A percentile compares a stretch with the other conserved stretches of the same genome.
These are phyloP conservation scores for Oreochromis tanganicae DNA, from an alignment of 2,113 vertebrate genomes.

Conservation along the genomic window DNA sequence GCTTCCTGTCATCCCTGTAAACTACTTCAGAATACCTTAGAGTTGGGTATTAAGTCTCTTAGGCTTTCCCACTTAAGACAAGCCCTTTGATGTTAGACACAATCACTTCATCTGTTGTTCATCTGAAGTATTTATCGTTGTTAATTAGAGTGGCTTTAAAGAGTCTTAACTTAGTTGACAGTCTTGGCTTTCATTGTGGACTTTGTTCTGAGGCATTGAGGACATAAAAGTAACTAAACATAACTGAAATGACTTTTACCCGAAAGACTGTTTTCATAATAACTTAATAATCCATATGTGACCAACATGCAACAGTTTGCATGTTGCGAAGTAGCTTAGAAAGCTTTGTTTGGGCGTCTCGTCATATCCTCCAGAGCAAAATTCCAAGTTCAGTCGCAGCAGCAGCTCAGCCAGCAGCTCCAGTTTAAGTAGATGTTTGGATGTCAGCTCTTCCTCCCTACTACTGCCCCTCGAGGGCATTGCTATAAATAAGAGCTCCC, in stretches of 20 bases:
- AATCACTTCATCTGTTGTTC: not conserved
- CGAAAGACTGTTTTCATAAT: not conserved
- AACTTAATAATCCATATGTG: not conserved
- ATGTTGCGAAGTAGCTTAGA: not conserved
- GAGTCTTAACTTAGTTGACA: fast-evolving
- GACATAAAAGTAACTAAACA: not conserved
- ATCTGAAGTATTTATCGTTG: not conserved
- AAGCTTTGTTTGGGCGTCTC: not conserved
- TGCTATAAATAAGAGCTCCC: slow-evolving; percentile 22
- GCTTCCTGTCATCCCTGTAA: not conserved
- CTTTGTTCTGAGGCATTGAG: not conserved
- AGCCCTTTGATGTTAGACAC: not conserved
- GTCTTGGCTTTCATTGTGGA: not conserved
- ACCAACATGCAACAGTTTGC: not conserved
- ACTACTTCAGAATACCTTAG: not conserved
- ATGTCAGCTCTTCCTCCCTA: not conserved
- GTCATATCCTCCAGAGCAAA: not conserved
- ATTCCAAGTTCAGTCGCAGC: not conserved
- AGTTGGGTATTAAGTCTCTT: not conserved
- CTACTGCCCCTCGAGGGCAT: not conserved
- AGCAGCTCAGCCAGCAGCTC: not conserved
- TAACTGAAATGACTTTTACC: not conserved
- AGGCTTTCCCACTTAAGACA: not conserved
- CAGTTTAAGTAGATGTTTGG: not conserved
- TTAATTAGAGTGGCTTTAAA: not conserved